phyloP scores from a whole-genome alignment of 2,888 invertebrate genomes.

The Euspilapteryx auroguttella region DNA sequence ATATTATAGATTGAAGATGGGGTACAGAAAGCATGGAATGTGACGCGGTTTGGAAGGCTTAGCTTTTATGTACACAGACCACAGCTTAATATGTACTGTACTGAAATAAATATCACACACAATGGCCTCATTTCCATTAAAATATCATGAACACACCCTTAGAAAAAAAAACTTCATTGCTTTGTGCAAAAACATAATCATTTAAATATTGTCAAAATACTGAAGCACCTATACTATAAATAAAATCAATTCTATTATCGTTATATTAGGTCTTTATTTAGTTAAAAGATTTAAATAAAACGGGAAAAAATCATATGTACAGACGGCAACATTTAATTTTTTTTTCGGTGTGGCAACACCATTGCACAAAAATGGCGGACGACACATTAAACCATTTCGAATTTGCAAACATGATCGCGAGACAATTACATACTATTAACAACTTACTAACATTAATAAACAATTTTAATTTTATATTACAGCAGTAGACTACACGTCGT shows the following conservation, averaged over 20 bases:
- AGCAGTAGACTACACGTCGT: constrained; percentile 15
- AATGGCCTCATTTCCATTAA: constrained; percentile 7
- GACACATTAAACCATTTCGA: constrained; percentile 18
- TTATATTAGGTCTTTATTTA: constrained; percentile 13
- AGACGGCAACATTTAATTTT: constrained; percentile 19
- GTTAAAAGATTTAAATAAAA: constrained; percentile 1
- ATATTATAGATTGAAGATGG: no score
- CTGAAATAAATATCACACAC: no score
- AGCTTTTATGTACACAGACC: no score
- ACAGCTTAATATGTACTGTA: no score
- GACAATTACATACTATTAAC: constrained; percentile 52
- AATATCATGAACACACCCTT: constrained; percentile 4
- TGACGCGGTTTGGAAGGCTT: no score
- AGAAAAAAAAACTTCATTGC: no score
- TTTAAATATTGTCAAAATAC: constrained; percentile 11
- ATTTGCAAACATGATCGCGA: constrained; percentile 35
- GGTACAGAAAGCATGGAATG: no score
- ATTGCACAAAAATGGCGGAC: constrained; percentile 7
- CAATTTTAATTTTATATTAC: constrained; percentile 41
- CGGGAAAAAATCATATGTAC: constrained; percentile 26
- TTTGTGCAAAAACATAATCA: constrained; percentile 10
- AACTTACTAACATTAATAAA: constrained; percentile 56
- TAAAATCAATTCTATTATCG: constrained; percentile 22
- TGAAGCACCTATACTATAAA: constrained; percentile 23
- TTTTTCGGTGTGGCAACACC: constrained; percentile 13